These are phyloP conservation scores for Gymnorhina tibicen DNA, from an alignment of 2,113 vertebrate genomes.

Conservation along the genomic window DNA sequence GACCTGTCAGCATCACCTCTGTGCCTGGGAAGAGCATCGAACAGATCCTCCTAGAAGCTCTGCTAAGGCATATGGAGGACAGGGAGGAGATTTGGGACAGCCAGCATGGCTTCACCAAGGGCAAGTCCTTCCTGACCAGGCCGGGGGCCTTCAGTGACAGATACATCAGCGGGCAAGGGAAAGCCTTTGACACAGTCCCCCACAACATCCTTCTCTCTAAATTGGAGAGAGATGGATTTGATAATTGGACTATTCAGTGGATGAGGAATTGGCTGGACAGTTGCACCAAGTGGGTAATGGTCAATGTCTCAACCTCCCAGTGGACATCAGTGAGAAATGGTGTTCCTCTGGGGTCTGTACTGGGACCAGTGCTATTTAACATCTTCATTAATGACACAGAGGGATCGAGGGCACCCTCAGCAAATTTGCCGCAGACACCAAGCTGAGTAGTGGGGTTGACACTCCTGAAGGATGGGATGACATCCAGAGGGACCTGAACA, in stretches of 20 bases:
- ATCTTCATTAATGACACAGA: neutral
- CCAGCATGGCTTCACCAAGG: accelerated
- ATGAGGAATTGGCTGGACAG: neutral
- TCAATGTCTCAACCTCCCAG: neutral
- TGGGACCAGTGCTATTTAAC: neutral
- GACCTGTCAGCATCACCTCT: neutral
- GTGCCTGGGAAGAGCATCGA: neutral
- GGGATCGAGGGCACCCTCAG: neutral
- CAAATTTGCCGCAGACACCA: neutral
- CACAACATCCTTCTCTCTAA: neutral
- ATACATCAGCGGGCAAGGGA: neutral
- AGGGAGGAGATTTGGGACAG: neutral
- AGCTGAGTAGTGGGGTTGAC: neutral
- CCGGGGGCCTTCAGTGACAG: neutral
- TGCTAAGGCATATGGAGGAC: neutral
- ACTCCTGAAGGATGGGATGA: neutral
- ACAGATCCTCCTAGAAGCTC: neutral
- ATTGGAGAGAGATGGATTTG: neutral
- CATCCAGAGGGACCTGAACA: neutral
- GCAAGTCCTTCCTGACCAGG: neutral
- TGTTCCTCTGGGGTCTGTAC: neutral
- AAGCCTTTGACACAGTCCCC: neutral
- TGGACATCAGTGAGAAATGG: neutral
- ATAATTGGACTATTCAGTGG: neutral
- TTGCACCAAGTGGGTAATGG: too few species aligned